Percentiles rank a stretch among this genome's conserved stretches.
Evolutionary conservation across 1,140 invertebrate genomes (phyloP).

Genomic region (Scaptodrosophila lebanonensis): DNA sequence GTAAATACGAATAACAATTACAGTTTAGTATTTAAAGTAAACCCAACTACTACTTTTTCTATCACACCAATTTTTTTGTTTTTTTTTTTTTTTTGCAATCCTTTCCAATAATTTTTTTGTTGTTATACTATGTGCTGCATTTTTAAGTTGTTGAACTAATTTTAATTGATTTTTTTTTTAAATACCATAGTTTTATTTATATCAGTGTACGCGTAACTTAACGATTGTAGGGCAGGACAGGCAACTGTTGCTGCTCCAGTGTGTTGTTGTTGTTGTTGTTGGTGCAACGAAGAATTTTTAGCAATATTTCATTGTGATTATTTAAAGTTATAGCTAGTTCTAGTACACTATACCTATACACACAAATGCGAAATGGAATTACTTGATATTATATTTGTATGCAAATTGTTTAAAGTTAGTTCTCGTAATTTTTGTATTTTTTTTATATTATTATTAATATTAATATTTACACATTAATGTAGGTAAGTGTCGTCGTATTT

Average conservation of each 20-base stretch:
- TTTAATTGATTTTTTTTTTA: constrained; percentile 51
- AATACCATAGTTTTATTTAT: constrained; percentile 57
- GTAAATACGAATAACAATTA: constrained; percentile 45
- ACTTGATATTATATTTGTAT: too few species aligned
- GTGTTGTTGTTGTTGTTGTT: constrained; percentile 36
- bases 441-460: too few species aligned
- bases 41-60: background rate
- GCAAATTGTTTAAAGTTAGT: too few species aligned
- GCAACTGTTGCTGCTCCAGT: constrained; percentile 12
- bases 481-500: too few species aligned
- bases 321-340: constrained; percentile 47
- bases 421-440: too few species aligned
- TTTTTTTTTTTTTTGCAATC: constrained; percentile 33
- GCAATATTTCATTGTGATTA: constrained; percentile 73
- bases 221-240: constrained; percentile 14
- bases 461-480: too few species aligned
- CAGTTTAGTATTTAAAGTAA: constrained; percentile 13
- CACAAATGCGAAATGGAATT: too few species aligned
- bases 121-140: too few species aligned
- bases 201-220: background rate
- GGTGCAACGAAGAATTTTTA: constrained; percentile 26
- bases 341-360: too few species aligned
- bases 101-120: too few species aligned
- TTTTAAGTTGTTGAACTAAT: constrained; percentile 74
- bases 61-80: constrained; percentile 2